phyloP scores from a whole-genome alignment of 2,888 invertebrate species.

The Candidula unifasciata region DNA sequence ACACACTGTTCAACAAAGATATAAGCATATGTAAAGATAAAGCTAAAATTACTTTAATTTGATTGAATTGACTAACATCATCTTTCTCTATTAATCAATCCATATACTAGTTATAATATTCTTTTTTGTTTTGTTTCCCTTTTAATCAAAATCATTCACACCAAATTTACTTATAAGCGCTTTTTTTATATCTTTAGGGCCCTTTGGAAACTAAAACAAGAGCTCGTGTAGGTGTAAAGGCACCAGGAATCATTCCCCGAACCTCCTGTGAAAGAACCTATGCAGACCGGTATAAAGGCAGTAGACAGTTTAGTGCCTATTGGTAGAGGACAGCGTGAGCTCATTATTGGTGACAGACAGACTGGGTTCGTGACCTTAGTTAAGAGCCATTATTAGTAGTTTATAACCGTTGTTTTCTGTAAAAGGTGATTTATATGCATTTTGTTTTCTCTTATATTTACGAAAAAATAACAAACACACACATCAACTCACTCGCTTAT shows the following conservation, averaged over 20 bases:
- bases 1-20: too few relatives aligned
- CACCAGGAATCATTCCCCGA: constrained; percentile 95
- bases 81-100: too few relatives aligned
- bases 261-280: constrained; percentile 98
- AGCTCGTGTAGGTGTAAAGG: constrained; percentile 85
- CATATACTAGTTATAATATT: too few relatives aligned
- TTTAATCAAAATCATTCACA: too few relatives aligned
- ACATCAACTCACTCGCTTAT: too few relatives aligned
- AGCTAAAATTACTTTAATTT: too few relatives aligned
- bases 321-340: constrained; percentile 98
- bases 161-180: too few relatives aligned
- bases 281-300: constrained; percentile 99
- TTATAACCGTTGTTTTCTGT: neutral
- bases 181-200: constrained; percentile 68
- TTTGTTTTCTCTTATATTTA: neutral
- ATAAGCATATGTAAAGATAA: too few relatives aligned
- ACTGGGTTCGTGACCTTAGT: constrained; percentile 83
- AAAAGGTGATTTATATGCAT: neutral
- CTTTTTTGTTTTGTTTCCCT: too few relatives aligned
- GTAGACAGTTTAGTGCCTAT: constrained; percentile 98
- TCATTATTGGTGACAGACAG: constrained; percentile 99
- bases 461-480: too few relatives aligned
- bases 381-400: neutral
- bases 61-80: too few relatives aligned
- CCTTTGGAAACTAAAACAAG: constrained; percentile 79